Conservation (phyloP, 2,113 vertebrate genomes). For the Cyanoderma ruficeps region DNA sequence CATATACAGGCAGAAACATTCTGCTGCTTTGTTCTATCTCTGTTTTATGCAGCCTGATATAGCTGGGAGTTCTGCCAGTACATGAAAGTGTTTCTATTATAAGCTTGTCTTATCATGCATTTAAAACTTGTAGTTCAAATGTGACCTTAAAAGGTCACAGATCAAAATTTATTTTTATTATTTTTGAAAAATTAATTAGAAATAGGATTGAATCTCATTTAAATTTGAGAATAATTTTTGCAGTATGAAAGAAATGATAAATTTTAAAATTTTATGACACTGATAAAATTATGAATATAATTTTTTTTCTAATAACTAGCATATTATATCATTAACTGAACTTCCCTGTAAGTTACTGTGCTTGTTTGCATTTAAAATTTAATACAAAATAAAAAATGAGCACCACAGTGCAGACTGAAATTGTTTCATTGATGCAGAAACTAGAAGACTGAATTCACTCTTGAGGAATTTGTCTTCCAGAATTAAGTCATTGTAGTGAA, state of each 20-base stretch:
- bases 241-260: background rate
- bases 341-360: background rate
- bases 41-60: conserved; percentile 4
- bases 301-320: background rate
- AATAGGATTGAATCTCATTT: background rate
- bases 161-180: background rate
- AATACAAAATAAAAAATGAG: background rate
- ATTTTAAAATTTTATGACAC: background rate
- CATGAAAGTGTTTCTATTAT: conserved; percentile 49
- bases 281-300: background rate
- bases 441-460: background rate
- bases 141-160: conserved; percentile 28
- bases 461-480: background rate
- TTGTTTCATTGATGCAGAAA: background rate
- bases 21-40: conserved; percentile 1
- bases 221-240: background rate
- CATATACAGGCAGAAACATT: background rate
- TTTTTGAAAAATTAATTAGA: background rate
- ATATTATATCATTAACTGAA: background rate
- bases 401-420: background rate
- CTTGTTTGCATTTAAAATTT: background rate
- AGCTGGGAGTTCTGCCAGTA: conserved; percentile 32
- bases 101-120: background rate
- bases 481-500: background rate
- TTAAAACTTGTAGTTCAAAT: background rate